Evolutionary conservation across 2,113 vertebrate species (phyloP).

Genomic region (Himantopus leucocephalus): DNA sequence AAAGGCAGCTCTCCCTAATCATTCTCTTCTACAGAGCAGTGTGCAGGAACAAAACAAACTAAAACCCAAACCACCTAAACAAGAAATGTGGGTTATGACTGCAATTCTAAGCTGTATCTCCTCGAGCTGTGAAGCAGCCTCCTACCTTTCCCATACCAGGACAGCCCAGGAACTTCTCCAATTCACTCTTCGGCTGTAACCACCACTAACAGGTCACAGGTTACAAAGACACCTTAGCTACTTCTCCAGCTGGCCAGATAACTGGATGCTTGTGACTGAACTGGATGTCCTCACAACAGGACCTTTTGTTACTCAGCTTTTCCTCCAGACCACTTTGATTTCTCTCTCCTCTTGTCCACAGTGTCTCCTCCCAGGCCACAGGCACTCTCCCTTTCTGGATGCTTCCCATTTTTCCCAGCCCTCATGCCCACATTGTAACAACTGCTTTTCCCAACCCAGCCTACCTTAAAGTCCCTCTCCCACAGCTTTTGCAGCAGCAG

Average conservation of each 20-base stretch:
- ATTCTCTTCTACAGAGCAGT: background rate
- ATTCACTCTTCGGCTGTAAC: background rate
- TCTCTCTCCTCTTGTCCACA: background rate
- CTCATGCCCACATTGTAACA: fast-evolving
- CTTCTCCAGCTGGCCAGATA: background rate
- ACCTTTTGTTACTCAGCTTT: background rate
- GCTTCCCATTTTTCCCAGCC: background rate
- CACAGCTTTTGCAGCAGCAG: background rate
- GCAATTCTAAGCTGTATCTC: background rate
- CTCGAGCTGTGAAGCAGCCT: background rate
- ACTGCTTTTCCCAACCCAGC: background rate
- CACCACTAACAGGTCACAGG: background rate
- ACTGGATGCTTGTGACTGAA: background rate
- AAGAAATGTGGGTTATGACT: background rate
- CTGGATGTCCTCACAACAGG: background rate
- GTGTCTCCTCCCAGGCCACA: background rate
- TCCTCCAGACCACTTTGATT: background rate
- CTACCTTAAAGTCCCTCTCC: background rate
- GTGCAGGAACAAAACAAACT: background rate
- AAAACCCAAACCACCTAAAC: background rate
- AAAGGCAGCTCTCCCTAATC: background rate
- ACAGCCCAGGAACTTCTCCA: background rate
- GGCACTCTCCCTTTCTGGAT: background rate
- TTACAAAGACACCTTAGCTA: background rate
- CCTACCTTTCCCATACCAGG: background rate